phyloP scores from a whole-genome alignment of 2,113 vertebrate species.

The Euleptes europaea region DNA sequence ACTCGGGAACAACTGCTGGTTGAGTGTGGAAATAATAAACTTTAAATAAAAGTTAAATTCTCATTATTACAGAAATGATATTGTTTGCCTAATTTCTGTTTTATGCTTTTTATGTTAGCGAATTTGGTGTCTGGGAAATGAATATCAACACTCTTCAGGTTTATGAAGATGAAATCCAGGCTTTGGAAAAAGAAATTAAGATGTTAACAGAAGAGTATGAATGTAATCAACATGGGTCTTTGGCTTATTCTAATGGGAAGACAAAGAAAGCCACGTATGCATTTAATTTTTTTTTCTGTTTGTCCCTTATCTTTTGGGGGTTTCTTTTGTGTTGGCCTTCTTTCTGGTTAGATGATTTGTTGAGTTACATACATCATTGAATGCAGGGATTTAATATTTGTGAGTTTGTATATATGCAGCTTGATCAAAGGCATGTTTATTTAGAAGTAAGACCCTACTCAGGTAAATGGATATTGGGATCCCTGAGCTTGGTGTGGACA shows the following conservation, averaged over 20 bases:
- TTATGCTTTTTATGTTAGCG: neutral
- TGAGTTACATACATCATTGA: neutral
- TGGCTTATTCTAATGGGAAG: constrained; percentile 51
- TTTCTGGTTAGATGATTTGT: neutral
- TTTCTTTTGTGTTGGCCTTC: neutral
- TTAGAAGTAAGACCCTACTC: neutral
- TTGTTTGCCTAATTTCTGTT: neutral
- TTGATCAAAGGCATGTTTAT: neutral
- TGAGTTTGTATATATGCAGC: neutral
- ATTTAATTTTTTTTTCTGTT: neutral
- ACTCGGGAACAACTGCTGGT: neutral
- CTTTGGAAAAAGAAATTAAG: constrained; percentile 78
- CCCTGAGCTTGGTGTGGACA: neutral
- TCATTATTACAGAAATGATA: neutral
- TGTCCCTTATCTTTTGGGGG: neutral
- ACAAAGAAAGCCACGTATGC: constrained; percentile 70
- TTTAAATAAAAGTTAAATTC: neutral
- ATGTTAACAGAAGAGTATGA: constrained; percentile 62
- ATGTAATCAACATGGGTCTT: constrained; percentile 48
- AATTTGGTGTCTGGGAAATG: constrained; percentile 40
- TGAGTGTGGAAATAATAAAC: neutral
- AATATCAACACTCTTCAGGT: neutral
- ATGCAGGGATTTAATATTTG: neutral
- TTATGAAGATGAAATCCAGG: constrained; percentile 75
- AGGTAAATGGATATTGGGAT: neutral